These are phyloP conservation scores for Temnopleurus reevesii DNA, from an alignment of 53 echinoderm and acorn worm species.

Conservation along the genomic window DNA sequence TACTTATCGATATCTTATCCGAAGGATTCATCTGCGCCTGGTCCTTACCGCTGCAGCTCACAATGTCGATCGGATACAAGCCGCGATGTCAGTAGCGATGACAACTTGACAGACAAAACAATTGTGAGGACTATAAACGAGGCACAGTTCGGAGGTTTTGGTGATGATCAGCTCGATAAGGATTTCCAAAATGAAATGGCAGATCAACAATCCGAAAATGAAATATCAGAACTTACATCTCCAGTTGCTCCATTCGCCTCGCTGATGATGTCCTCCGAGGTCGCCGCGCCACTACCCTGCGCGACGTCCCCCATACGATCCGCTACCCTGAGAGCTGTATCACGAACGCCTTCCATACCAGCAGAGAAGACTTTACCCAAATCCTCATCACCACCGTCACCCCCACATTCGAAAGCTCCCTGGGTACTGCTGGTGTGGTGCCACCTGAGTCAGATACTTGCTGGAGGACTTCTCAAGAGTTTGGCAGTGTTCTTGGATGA, in stretches of 20 bases:
- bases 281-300: neutral
- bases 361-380: neutral
- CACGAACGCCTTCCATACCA: neutral
- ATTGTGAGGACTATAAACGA: neutral
- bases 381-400: neutral
- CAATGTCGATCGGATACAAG: neutral
- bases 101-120: neutral
- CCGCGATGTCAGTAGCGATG: neutral
- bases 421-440: constrained; percentile 39
- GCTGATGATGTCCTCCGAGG: neutral
- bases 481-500: constrained; percentile 42
- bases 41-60: no score
- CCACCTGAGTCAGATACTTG: constrained; percentile 44
- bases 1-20: neutral
- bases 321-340: neutral
- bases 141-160: neutral
- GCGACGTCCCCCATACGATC: neutral
- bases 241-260: neutral
- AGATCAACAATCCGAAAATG: no score
- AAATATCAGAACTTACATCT: no score
- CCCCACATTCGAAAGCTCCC: neutral
- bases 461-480: constrained; percentile 45
- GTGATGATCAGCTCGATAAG: neutral
- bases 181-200: neutral
- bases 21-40: neutral